Percentiles rank a stretch among this genome's conserved stretches.
Evolutionary conservation across 1,140 invertebrate genomes (phyloP).

Genomic region (Mamestra configurata): DNA sequence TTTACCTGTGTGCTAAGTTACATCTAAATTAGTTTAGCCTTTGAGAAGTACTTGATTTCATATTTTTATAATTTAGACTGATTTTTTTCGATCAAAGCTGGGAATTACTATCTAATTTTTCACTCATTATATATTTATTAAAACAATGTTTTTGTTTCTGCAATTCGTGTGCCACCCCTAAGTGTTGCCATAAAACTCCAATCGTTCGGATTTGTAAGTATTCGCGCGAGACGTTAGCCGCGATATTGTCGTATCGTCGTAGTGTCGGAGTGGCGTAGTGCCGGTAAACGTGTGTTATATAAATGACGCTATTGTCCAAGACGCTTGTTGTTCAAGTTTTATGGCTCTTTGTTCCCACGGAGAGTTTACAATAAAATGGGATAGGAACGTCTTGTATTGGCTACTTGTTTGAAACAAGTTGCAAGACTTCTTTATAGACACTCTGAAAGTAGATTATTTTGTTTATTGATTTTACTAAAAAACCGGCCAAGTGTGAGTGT

Average conservation of each 20-base stretch:
- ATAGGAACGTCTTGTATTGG: background rate
- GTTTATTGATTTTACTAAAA: too few relatives aligned
- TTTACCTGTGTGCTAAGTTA: too few relatives aligned
- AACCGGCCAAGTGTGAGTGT: too few relatives aligned
- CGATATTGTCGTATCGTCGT: constrained; percentile 27
- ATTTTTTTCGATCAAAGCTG: too few relatives aligned
- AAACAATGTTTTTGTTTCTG: background rate
- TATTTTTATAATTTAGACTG: too few relatives aligned
- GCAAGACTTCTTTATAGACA: background rate
- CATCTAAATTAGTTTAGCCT: too few relatives aligned
- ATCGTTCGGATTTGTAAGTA: constrained; percentile 29
- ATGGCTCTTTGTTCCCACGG: constrained; percentile 11
- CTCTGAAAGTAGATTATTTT: too few relatives aligned
- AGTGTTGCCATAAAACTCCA: constrained; percentile 23
- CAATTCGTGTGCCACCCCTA: background rate
- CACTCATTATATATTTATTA: too few relatives aligned
- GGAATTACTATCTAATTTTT: too few relatives aligned
- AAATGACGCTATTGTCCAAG: constrained; percentile 29
- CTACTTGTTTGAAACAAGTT: background rate
- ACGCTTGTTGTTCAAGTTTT: constrained; percentile 19
- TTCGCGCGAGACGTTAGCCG: constrained; percentile 13
- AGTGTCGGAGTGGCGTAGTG: constrained; percentile 6
- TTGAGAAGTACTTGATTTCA: too few relatives aligned
- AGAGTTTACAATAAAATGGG: constrained; percentile 3
- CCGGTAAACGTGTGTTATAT: constrained; percentile 34